A percentile compares a stretch with the other conserved stretches of the same genome.
Evolutionary conservation across 2,888 invertebrate genomes (phyloP).

Genomic region (Xestobium rufovillosum): DNA sequence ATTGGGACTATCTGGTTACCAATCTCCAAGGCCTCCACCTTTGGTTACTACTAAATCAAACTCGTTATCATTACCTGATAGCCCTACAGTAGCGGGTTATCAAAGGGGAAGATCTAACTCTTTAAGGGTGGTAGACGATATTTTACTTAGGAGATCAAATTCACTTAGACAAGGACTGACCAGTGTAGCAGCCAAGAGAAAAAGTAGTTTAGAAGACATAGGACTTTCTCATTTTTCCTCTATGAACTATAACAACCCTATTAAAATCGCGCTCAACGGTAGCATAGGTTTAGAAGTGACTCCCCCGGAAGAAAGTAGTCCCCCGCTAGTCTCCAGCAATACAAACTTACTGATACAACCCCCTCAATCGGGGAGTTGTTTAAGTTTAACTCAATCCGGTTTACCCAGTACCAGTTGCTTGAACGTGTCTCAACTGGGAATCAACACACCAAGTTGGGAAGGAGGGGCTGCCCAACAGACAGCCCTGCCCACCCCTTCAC

Average conservation of each 20-base stretch:
- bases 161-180: constrained; percentile 76
- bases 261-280: constrained; percentile 78
- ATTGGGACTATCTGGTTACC: constrained; percentile 47
- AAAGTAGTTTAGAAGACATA: constrained; percentile 80
- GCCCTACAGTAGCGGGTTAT: constrained; percentile 73
- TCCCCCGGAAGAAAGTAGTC: constrained; percentile 50
- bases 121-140: constrained; percentile 78
- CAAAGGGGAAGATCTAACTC: constrained; percentile 75
- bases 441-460: constrained; percentile 42
- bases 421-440: constrained; percentile 32
- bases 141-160: constrained; percentile 72
- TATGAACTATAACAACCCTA: constrained; percentile 64
- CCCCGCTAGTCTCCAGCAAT: constrained; percentile 48
- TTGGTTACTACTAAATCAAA: constrained; percentile 79
- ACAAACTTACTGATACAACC: constrained; percentile 48
- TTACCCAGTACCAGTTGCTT: constrained; percentile 31
- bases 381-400: constrained; percentile 35
- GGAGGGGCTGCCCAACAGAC: constrained; percentile 45
- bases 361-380: constrained; percentile 37
- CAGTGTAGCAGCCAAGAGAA: constrained; percentile 55
- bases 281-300: constrained; percentile 74
- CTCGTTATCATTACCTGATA: constrained; percentile 82
- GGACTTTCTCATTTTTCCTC: constrained; percentile 75
- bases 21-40: constrained; percentile 65
- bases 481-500: constrained; percentile 39